Evolutionary conservation across 2,888 invertebrate species (phyloP).

Genomic region (Julus scandinavius): DNA sequence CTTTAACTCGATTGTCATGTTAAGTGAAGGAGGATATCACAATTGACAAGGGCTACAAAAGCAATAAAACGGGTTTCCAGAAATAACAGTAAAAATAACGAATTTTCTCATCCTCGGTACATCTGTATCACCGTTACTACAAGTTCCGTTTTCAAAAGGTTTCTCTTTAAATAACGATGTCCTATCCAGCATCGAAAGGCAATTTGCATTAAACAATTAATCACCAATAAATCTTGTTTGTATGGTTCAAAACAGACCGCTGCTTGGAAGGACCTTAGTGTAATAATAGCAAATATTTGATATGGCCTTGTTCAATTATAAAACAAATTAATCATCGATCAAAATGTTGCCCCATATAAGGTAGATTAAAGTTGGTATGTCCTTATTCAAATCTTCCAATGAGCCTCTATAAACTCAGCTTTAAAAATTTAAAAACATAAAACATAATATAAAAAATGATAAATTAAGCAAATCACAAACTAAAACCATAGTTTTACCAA

Average conservation of each 20-base stretch:
- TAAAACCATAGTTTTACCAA: too few relatives aligned
- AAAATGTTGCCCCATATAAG: neutral
- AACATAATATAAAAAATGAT: too few relatives aligned
- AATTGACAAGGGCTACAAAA: neutral
- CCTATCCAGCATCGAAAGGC: neutral
- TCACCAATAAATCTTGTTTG: neutral
- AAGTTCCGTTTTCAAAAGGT: neutral
- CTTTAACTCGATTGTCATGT: constrained; percentile 27
- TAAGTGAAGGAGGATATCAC: constrained; percentile 8
- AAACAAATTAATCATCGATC: constrained; percentile 2
- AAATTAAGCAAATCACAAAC: too few relatives aligned
- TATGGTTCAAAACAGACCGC: neutral
- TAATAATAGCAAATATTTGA: constrained; percentile 10
- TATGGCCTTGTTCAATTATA: neutral
- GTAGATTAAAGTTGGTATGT: too few relatives aligned
- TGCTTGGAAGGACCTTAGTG: neutral
- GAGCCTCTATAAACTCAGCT: too few relatives aligned
- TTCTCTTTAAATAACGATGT: neutral
- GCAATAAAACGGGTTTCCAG: neutral
- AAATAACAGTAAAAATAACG: constrained; percentile 15
- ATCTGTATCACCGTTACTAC: neutral
- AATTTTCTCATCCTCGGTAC: neutral
- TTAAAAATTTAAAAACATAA: too few relatives aligned
- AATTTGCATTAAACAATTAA: constrained; percentile 2
- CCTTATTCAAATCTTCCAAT: too few relatives aligned